Evolutionary conservation across 2,797 vertebrate species (phyloP).

Genomic region (Ctenopoma multispine): DNA sequence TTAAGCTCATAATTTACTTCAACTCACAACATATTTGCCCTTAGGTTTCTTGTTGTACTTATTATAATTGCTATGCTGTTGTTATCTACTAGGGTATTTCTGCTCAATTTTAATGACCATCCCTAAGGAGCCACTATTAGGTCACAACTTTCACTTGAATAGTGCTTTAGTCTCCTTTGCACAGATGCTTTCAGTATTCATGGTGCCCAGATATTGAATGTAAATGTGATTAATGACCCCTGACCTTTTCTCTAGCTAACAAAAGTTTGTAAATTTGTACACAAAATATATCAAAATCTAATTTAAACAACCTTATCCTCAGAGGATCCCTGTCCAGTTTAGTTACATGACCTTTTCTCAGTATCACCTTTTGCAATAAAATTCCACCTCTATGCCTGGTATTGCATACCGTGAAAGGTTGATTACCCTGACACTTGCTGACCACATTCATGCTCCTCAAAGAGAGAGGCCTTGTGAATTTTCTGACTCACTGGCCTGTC

Average conservation of each 20-base stretch:
- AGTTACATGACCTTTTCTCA: constrained; percentile 16
- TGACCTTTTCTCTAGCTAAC: background rate
- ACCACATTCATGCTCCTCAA: constrained; percentile 11
- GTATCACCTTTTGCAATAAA: background rate
- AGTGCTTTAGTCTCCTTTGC: background rate
- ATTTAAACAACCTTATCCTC: background rate
- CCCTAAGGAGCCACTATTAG: too few relatives aligned
- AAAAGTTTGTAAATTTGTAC: background rate
- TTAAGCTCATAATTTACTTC: too few relatives aligned
- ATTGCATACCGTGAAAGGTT: constrained; percentile 13
- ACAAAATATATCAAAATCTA: background rate
- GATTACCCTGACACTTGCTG: constrained; percentile 26
- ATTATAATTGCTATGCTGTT: too few relatives aligned
- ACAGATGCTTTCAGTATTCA: background rate
- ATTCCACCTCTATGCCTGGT: constrained; percentile 8
- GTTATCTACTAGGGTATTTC: too few relatives aligned
- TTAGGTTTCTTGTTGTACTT: too few relatives aligned
- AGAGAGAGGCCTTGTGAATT: constrained; percentile 19
- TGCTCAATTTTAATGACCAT: background rate
- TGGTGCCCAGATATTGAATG: background rate
- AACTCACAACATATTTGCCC: too few relatives aligned
- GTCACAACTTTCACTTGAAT: background rate
- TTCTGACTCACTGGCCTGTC: constrained; percentile 21
- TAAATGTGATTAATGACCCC: background rate
- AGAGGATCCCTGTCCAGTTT: constrained; percentile 3